Evolutionary conservation across 2,888 invertebrate genomes (phyloP).

Genomic region (Deroplatys truncata): DNA sequence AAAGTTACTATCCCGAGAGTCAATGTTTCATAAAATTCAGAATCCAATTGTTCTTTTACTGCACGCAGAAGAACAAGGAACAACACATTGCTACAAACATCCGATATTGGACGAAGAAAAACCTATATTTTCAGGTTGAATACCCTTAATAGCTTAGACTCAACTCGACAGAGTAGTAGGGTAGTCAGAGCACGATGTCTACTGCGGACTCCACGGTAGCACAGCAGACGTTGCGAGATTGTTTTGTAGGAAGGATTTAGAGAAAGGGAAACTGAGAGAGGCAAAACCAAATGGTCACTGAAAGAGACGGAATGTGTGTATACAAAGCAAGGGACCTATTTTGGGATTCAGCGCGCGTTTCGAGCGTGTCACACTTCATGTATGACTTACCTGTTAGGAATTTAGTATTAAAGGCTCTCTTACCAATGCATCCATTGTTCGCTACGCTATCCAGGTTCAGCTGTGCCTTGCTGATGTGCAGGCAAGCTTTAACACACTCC

Average conservation of each 20-base stretch:
- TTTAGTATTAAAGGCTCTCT: neutral
- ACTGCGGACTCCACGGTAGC: neutral
- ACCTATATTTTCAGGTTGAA: neutral
- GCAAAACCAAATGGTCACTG: neutral
- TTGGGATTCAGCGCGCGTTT: neutral
- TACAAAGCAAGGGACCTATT: neutral
- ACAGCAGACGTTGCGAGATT: neutral
- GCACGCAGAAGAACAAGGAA: neutral
- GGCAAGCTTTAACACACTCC: neutral
- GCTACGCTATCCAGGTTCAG: neutral
- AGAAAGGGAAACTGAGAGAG: neutral
- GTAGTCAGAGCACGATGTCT: neutral
- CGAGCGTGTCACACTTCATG: neutral
- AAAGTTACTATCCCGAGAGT: neutral
- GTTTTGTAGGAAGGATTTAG: neutral
- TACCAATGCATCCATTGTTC: neutral
- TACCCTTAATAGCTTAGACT: neutral
- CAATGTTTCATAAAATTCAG: neutral
- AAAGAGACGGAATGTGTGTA: neutral
- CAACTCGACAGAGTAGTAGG: neutral
- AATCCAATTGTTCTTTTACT: neutral
- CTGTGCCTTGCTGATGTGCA: neutral
- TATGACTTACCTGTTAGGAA: slow-evolving; percentile 5
- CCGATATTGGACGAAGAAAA: neutral
- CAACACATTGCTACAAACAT: neutral